Base-by-base conservation (phyloP, 2,888 invertebrate species). In the Drosophila nigricruria region DNA sequence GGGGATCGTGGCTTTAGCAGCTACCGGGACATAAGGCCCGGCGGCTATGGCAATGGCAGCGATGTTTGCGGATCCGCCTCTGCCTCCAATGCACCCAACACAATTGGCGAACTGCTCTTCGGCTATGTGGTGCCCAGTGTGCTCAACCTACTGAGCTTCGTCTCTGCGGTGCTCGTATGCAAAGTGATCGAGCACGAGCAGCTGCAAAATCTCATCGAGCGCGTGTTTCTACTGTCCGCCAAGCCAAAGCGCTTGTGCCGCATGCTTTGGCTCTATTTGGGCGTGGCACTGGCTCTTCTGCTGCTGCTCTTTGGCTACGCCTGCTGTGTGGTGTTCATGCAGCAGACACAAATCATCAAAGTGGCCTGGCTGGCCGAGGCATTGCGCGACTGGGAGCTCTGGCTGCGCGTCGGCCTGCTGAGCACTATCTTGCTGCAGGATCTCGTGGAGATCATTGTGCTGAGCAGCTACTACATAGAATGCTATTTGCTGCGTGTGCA, bases 381-480 rank as follows among this genome's bases (percentile, higher is more conserved):
- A 0, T 53, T 91, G 12, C 74, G 77, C 14, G 65, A 88, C 36
- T 91, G 85, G 81, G 87, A 91, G 63, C 49, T 70, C 5, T 73
- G 70, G 34, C 42, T 87, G 20, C 70, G 86, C 8, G 92, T 95
- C 38, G 88, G 95, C 9, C 92, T 97, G 65, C 94, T 96, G 32
- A 90, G 95, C 43, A 95, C 96, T 75, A 96, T 96, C 12, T 91
- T 96, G 69, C 95, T 95, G 92, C 97, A 97, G 89, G 97, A 97
- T 91, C 95, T 96, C 92, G 95, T 97, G 61, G 96, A 97, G 92
- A 96, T 96, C n/a, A 96, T 96, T 5, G 95, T 97, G 59, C 95
- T 97, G 75, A 96, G 96, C 34, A 97, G 96, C 92, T 97, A 97
- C 92, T 96, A 96, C 83, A 94, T 97, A 25, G 97, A 97, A 93